Conservation (phyloP, 2,888 invertebrate genomes). For the Microchrysa polita region DNA sequence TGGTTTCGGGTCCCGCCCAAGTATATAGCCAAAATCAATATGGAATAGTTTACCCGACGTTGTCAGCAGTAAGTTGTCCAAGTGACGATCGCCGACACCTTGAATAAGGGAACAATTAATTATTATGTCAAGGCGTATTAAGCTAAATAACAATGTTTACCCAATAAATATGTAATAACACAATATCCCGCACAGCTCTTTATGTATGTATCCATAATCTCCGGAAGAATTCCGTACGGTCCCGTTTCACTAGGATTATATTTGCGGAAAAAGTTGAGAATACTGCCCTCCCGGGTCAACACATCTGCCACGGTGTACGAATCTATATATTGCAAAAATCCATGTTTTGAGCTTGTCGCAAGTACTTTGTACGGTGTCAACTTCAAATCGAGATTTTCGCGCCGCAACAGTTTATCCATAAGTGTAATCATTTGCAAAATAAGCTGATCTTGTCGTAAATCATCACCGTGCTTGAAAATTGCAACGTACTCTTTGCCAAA, state of each 20-base stretch:
- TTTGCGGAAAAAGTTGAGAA: constrained; percentile 92
- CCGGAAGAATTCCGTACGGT: constrained; percentile 89
- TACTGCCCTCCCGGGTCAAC: constrained; percentile 84
- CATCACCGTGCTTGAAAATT: constrained; percentile 98
- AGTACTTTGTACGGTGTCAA: constrained; percentile 95
- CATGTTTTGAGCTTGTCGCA: constrained; percentile 95
- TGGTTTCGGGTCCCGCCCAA: constrained; percentile 98
- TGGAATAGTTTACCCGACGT: constrained; percentile 92
- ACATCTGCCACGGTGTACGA: constrained; percentile 94
- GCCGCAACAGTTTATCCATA: constrained; percentile 93
- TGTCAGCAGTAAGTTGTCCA: constrained; percentile 95
- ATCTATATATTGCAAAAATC: constrained; percentile 95
- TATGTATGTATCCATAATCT: constrained; percentile 98
- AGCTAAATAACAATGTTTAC: constrained; percentile 57
- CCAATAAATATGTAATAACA: constrained; percentile 94
- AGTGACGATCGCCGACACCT: constrained; percentile 97
- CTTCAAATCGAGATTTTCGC: constrained; percentile 96
- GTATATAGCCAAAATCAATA: constrained; percentile 97
- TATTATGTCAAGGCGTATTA: background rate
- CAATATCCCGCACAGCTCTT: constrained; percentile 97
- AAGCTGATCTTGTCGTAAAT: constrained; percentile 95
- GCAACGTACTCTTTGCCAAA: constrained; percentile 85
- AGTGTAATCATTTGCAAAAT: constrained; percentile 97
- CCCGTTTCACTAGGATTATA: constrained; percentile 88
- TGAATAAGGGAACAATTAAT: background rate